Percentiles rank a stretch among this genome's conserved stretches.
phyloP scores from a whole-genome alignment of 2,888 invertebrate genomes.

The Ormyrus labotus region DNA sequence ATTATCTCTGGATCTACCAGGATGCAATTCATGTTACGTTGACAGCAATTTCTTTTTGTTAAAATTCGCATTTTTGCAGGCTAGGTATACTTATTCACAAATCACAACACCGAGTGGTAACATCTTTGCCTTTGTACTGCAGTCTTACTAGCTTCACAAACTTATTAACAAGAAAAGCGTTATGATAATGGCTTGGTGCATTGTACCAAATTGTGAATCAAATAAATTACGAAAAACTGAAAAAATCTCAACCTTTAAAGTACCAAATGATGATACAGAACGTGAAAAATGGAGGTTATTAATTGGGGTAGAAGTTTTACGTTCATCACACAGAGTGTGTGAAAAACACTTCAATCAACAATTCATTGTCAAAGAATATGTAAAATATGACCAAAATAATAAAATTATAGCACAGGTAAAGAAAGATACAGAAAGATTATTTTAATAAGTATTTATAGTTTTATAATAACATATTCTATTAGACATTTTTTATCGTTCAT shows the following conservation, averaged over 20 bases:
- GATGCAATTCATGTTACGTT: no score
- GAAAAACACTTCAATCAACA: conserved; percentile 11
- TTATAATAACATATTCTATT: not conserved
- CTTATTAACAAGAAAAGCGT: no score
- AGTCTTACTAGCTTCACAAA: no score
- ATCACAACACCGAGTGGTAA: no score
- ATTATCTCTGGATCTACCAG: no score
- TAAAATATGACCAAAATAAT: not conserved
- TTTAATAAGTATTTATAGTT: not conserved
- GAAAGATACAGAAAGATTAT: not conserved
- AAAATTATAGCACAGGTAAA: conserved; percentile 3
- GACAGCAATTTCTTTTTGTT: no score
- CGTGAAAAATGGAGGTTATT: not conserved
- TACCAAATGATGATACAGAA: not conserved
- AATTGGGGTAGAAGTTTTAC: not conserved
- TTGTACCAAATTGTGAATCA: not conserved
- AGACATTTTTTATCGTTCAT: not conserved
- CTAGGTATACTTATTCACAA: no score
- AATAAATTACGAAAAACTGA: not conserved
- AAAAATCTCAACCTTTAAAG: conserved; percentile 9
- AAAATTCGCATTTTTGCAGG: no score
- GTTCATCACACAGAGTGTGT: conserved; percentile 2
- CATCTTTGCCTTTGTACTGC: no score
- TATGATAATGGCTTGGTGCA: not conserved
- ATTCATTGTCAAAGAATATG: not conserved